Evolutionary conservation across 92 coral and sea anemone genomes (phyloP).

Genomic region (Phenganax subtilis): DNA sequence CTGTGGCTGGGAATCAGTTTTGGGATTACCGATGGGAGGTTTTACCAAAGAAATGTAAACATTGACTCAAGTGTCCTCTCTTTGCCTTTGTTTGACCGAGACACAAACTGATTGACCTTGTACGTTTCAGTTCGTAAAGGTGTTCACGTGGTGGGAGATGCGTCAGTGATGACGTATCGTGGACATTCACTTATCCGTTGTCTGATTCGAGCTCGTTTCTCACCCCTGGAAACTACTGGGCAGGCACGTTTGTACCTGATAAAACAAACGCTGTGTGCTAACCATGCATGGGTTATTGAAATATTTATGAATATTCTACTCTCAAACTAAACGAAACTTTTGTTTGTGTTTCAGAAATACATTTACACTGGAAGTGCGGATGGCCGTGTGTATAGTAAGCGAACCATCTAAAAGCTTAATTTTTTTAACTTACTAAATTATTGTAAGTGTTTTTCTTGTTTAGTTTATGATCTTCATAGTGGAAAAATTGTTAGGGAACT

Average conservation of each 20-base stretch:
- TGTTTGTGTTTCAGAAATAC: slow-evolving; percentile 56
- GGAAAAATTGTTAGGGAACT: slow-evolving; percentile 62
- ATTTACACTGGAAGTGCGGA: slow-evolving; percentile 86
- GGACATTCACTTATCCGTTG: slow-evolving; percentile 82
- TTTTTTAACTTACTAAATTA: background rate
- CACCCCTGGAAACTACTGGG: slow-evolving; percentile 89
- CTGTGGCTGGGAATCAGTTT: slow-evolving; percentile 59
- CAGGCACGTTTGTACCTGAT: slow-evolving; percentile 52
- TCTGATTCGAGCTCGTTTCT: slow-evolving; percentile 77
- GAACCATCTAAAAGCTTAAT: background rate
- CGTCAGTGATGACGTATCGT: slow-evolving; percentile 90
- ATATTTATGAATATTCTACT: background rate
- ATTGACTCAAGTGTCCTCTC: no score
- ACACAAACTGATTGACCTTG: no score
- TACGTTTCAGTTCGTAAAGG: slow-evolving; percentile 46
- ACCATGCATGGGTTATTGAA: background rate
- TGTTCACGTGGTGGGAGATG: slow-evolving; percentile 65
- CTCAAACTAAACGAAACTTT: background rate
- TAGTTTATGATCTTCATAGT: slow-evolving; percentile 83
- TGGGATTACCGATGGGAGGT: slow-evolving; percentile 96
- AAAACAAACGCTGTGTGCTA: background rate
- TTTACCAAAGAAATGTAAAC: slow-evolving; percentile 70
- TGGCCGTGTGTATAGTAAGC: slow-evolving; percentile 85
- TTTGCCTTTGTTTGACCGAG: background rate
- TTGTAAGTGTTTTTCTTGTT: background rate